Evolutionary conservation across 2,888 invertebrate genomes (phyloP).

Genomic region (Lymantria monacha): DNA sequence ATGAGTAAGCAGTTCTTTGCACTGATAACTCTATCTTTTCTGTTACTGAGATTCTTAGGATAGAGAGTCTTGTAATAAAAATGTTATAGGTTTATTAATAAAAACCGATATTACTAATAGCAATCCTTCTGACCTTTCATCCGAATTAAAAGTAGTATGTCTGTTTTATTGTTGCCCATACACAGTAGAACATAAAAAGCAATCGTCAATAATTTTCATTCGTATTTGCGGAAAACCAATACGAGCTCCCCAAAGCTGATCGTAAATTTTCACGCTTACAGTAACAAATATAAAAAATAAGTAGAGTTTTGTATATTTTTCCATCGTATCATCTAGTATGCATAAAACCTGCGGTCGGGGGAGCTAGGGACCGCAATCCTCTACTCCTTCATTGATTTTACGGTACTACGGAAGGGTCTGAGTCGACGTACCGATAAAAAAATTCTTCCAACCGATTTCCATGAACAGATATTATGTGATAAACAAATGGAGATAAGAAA

Average conservation of each 20-base stretch:
- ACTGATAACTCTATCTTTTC: no score
- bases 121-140: conserved; percentile 26
- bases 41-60: no score
- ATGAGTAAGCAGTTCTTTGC: no score
- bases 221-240: conserved; percentile 37
- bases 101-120: background rate
- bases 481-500: conserved; percentile 1
- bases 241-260: conserved; percentile 36
- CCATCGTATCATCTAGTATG: conserved; percentile 37
- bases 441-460: conserved; percentile 4
- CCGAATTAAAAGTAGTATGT: conserved; percentile 28
- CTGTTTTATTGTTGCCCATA: conserved; percentile 20
- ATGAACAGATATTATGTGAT: conserved; percentile 3
- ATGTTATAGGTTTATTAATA: no score
- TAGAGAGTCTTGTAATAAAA: no score
- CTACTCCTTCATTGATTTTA: conserved; percentile 54
- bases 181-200: conserved; percentile 32
- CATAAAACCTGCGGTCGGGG: conserved; percentile 37
- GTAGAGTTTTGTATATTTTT: conserved; percentile 38
- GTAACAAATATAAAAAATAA: conserved; percentile 39
- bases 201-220: conserved; percentile 38
- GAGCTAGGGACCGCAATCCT: conserved; percentile 37
- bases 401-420: conserved; percentile 34
- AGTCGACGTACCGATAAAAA: conserved; percentile 25
- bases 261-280: conserved; percentile 38